Base-by-base conservation (phyloP, 2,797 vertebrate genomes). In the Ptychobarbus kaznakovi region DNA sequence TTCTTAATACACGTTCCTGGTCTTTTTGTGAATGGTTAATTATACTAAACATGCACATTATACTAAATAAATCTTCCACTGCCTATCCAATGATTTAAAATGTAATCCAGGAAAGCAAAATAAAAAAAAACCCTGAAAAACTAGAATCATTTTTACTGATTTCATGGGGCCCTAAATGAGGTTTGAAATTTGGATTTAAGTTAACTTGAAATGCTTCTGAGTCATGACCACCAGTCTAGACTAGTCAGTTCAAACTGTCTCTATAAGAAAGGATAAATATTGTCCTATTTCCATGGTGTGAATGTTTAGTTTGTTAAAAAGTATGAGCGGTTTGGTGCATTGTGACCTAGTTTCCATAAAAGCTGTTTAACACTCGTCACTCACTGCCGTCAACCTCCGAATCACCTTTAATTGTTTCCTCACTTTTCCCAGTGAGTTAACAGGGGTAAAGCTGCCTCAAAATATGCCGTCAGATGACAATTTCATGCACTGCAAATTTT, bases 391-490 rank as follows among this genome's bases (percentile, higher is more conserved):
- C 18, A 6, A 53, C 72, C 82, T 9, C 46, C 44, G 42, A 76
- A 66, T 65, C 46, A 20, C 72, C 32, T 76, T 38, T 76, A 76
- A 83, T 66, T 83, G 73, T 65, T 68, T 66, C n/a, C 61, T 68
- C 32, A 38, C 61, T 68, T 76, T 66, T 40, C 46, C 40, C 10
- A 3, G 22, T n/a, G 2, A 28, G 8, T 49, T 53, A 46, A 51
- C 9, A 38, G 70, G 42, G 12, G 42, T 13, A 53, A 63, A 83
- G 15, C 82, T 51, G 42, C 49, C 28, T 18, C 22, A 16, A 65
- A 51, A 75, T 25, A 38, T 76, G 32, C 61, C 0, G 8, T 74
- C 56, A 49, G 40, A 65, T 75, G 70, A 38, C 56, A 25, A 20
- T 25, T 44, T 38, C 15, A 42, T 56, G 40, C 65, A 66, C 5